These are phyloP conservation scores for Dyspetes luteomarginatus DNA, from an alignment of 2,888 invertebrate species.

Conservation along the genomic window DNA sequence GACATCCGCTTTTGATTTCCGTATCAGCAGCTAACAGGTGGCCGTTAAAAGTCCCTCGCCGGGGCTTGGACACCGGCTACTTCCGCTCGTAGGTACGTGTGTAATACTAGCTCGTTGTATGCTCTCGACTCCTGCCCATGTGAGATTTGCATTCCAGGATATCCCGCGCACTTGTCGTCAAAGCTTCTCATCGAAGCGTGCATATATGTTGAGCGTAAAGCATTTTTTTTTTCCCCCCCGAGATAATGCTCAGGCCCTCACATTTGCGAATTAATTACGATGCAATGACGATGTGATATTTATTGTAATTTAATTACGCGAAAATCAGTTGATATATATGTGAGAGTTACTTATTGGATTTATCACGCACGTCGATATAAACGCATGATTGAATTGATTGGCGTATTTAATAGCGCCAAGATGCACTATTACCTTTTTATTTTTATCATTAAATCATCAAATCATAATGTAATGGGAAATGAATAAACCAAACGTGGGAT, in stretches of 20 bases:
- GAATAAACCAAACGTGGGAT: conserved; percentile 25
- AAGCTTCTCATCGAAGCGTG: conserved; percentile 43
- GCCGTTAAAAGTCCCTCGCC: conserved; percentile 65
- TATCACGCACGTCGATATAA: not conserved
- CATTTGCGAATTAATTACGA: conserved; percentile 4
- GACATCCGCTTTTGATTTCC: conserved; percentile 83
- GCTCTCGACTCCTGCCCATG: conserved; percentile 38
- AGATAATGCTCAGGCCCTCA: conserved; percentile 21
- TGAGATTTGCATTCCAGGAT: conserved; percentile 68
- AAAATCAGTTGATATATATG: not conserved
- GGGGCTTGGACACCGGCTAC: conserved; percentile 54
- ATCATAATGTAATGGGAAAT: not conserved
- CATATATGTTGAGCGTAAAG: conserved; percentile 4
- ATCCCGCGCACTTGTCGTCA: conserved; percentile 59
- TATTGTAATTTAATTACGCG: conserved; percentile 1
- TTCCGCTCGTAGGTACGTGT: conserved; percentile 57
- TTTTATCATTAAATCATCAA: conserved; percentile 15
- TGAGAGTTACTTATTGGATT: no score
- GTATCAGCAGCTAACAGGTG: conserved; percentile 73
- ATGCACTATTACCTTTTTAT: not conserved
- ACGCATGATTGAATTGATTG: not conserved
- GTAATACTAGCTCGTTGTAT: not conserved
- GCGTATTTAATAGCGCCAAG: not conserved
- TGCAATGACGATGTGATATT: no score
- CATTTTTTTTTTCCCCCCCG: conserved; percentile 11